phyloP scores from a whole-genome alignment of 2,797 vertebrate species.

The Margarornis squamiger region DNA sequence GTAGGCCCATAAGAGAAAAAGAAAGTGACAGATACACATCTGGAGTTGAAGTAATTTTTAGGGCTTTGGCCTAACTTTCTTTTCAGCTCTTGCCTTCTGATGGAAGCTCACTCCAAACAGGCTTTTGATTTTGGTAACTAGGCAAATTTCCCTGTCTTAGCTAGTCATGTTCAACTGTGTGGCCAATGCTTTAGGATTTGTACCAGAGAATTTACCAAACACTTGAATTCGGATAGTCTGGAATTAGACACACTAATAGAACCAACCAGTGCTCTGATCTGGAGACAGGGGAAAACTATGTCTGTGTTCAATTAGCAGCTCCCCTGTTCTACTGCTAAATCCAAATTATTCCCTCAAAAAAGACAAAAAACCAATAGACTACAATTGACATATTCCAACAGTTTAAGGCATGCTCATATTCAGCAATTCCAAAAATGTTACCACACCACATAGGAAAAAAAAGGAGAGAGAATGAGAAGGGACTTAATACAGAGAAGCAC shows the following conservation, averaged over 20 bases:
- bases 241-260: not conserved
- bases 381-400: not conserved
- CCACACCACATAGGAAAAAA: not conserved
- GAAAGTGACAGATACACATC: not conserved
- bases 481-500: not conserved
- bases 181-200: not conserved
- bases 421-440: not conserved
- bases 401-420: not conserved
- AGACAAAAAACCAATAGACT: fast-evolving
- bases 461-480: not conserved
- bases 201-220: not conserved
- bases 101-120: not conserved
- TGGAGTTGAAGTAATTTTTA: not conserved
- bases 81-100: not conserved
- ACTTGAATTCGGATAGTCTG: not conserved
- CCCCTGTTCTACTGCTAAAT: not conserved
- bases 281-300: not conserved
- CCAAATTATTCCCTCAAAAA: not conserved
- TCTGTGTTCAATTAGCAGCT: not conserved
- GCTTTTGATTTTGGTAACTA: not conserved
- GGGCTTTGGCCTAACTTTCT: not conserved
- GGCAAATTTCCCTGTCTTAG: not conserved
- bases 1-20: not conserved
- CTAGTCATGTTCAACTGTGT: not conserved
- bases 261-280: not conserved